Base-by-base conservation (phyloP, 2,888 invertebrate genomes). In the Andrena praecox region DNA sequence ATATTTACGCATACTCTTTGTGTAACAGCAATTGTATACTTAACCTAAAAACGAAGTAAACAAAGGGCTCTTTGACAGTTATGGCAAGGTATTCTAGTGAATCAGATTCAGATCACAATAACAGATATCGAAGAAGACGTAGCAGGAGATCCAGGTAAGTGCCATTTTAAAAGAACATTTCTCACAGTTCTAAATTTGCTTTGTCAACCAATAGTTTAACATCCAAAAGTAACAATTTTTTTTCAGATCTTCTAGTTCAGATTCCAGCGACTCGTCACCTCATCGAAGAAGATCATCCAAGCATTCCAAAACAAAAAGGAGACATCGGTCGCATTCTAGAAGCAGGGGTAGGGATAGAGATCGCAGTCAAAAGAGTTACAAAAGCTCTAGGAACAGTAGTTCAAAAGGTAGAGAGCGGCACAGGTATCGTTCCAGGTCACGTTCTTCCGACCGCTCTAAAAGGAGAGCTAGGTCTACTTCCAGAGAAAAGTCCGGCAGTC, bases 31-130 rank as follows among this genome's bases (percentile, higher is more conserved):
- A 8, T 52, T 48, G n/a, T 20, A 7, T 16, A 2, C 1, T 10
- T 56, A 82, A 71, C 31, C 56, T 81, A 60, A 29, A 42, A 0
- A 6, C 8, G 10, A 48, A 50, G 33, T 72, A 68, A 72, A 69
- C 50, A 67, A 70, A 74, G 10, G 8, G 20, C 2, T 29, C 27
- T 35, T 62, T 71, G 31, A 75, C 42, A 59, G 77, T 7, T 83
- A 93, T 93, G 93, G 91, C 93, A 42, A 90, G 91, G 75, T 93
- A 93, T 85, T 93, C 93, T 2, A 92, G 93, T 50, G 93, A 93
- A 63, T 93, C 93, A 0, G 93, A 93, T 76, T 93, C 93, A 0
- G 93, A 93, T 87, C 86, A 91, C 6, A 93, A 90, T 72, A 90
- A 84, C 72, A 92, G 90, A 72, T 90, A 93, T 82, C 89, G 92